Evolutionary conservation across 2,113 vertebrate species (phyloP), one percentile per base, ranked within the genome.

Genomic region (Toxotes jaculatrix): DNA sequence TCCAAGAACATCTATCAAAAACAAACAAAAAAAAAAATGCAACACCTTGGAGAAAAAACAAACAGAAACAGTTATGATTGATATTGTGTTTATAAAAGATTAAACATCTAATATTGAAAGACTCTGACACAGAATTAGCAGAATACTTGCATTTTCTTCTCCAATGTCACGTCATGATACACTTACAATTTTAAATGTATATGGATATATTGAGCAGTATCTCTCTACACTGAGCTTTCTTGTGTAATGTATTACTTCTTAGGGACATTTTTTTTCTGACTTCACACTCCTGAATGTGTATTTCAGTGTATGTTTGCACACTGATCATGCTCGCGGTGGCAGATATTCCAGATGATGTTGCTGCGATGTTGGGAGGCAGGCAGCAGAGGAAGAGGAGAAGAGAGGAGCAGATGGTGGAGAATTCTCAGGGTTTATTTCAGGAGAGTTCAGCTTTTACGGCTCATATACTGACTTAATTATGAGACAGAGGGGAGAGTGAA

Each of bases 401-500:
- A 80, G 73, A 75, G 70, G 40, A 88, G 84, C 93, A 94, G 91
- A 94, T 94, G 93, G 93, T 66, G 80, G 59, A 76, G 79, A 89
- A 87, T 91, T 93, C 82, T 87, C 79, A 36, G 76, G 89, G 89
- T 88, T 92, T 92, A 92, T 92, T 93, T 90, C 87, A 60, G 61
- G 85, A 88, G 89, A 85, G 82, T 85, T 92, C 80, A 84, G 89
- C 47, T 80, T 93, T 94, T 91, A 90, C 76, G 84, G 85, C 91
- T 92, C 92, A 93, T 94, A 93, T 91, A 89, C 85, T 32, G 68
- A 93, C 87, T 94, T 94, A 92, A 94, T 93, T 91, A 93, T 83
- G 81, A 87, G 85, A 93, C 85, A 64, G 79, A 90, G 82, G 80
- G 85, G 90, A 89, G 80, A 87, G 43, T 65, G 81, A 89, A 86